Evolutionary conservation across 2,888 invertebrate genomes (phyloP), one percentile per base, ranked within the genome.

Genomic region (Phaonia tiefii): DNA sequence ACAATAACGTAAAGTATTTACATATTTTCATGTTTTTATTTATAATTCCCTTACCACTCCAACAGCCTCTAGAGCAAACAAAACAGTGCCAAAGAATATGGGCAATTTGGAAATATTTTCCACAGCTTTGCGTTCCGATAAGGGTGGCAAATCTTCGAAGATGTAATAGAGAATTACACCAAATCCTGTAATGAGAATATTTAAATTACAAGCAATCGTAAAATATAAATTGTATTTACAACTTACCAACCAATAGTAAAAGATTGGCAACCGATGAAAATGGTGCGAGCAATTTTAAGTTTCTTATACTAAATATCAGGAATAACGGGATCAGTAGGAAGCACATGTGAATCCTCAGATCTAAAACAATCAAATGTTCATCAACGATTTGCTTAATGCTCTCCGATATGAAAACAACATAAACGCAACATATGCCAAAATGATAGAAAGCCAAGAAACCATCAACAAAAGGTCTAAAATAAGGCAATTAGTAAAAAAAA

Each of bases 401-500:
- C 85, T 94, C 95, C 1, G 98, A 94, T 13, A 99, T 96, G 90
- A 99, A 99, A 8, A 98, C 96, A 72, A 98, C 95, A 91, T 99
- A 99, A 0, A 99, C 98, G 89, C 98, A 98, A 91, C 99, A 99
- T 90, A 99, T 99, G 31, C 99, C 99, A 86, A 99, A 92, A 90
- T 99, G 94, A 89, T 99, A 99, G 75, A 98, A 93, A 71, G 98
- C 96, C 79, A 96, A 92, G 89, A 96, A 96, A 86, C 94, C 92
- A 89, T 96, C 96, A 81, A 96, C 94, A 87, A 94, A 93, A 79
- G 94, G 93, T 74, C 96, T 96, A 92, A 7, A 91, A 84, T 44
- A 10, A 60, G 13, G 44, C 2, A 44, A 44, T 8, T 8, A 13
- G 2, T 10, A 49, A 7, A 31, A 25, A 31, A 31, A 31, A 31